These are phyloP conservation scores for Pelecanoides urinatrix DNA, from an alignment of 2,113 vertebrate genomes.

Conservation along the genomic window DNA sequence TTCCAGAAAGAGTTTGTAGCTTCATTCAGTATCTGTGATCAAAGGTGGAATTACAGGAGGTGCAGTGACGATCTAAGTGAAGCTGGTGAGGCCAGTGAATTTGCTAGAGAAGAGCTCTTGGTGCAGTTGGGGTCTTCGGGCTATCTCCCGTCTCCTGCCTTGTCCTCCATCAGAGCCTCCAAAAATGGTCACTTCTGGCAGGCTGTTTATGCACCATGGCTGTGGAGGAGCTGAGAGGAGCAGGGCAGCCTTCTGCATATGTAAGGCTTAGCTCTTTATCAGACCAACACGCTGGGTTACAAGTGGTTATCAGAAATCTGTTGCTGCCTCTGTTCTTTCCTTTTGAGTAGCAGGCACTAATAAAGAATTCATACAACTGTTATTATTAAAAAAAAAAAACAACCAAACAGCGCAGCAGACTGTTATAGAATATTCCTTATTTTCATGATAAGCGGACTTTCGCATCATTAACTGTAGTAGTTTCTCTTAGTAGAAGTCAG, in stretches of 20 bases:
- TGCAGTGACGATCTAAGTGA: not conserved
- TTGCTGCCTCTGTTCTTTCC: not conserved
- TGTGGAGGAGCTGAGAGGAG: not conserved
- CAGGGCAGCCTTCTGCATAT: not conserved
- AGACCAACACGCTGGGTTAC: not conserved
- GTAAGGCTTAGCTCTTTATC: not conserved
- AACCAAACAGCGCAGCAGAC: accelerated
- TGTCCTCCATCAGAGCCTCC: not conserved
- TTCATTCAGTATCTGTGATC: not conserved
- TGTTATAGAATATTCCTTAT: not conserved
- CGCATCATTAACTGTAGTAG: not conserved
- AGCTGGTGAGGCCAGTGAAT: not conserved
- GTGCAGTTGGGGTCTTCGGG: not conserved
- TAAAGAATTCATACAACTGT: not conserved
- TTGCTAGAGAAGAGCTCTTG: not conserved
- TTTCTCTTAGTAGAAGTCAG: not conserved
- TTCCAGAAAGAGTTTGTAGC: not conserved
- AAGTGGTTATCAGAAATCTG: not conserved
- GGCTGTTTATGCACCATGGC: accelerated
- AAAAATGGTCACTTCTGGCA: not conserved
- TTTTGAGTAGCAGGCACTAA: not conserved
- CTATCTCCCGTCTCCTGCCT: not conserved
- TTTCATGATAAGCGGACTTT: not conserved
- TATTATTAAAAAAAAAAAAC: not conserved
- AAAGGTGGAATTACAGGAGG: not conserved